Conservation (phyloP, 2,797 vertebrate genomes). For the Benthosema pterotum region DNA sequence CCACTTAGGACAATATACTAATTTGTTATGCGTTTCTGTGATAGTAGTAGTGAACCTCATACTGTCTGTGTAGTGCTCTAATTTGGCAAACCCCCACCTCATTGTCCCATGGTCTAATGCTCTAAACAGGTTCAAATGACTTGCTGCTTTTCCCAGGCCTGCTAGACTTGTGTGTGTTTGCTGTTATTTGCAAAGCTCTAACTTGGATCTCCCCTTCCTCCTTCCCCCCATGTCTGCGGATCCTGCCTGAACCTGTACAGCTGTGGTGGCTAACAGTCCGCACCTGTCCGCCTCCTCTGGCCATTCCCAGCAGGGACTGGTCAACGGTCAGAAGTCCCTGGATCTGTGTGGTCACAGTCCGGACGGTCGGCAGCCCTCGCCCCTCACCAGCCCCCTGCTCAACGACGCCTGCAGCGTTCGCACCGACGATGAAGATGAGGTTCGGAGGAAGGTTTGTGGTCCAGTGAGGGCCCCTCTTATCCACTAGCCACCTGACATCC, state of each 20-base stretch:
- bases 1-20: conserved; percentile 2
- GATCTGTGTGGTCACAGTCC: conserved; percentile 87
- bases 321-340: conserved; percentile 82
- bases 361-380: conserved; percentile 89
- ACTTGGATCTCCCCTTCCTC: conserved; percentile 2
- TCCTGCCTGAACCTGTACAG: conserved; percentile 59
- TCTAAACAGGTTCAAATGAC: too few species aligned
- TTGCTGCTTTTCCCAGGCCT: neutral
- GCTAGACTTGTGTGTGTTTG: conserved; percentile 9
- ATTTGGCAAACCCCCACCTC: too few species aligned
- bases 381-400: conserved; percentile 91
- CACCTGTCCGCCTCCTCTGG: conserved; percentile 87
- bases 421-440: conserved; percentile 92
- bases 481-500: too few species aligned
- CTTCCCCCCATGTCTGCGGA: conserved; percentile 2
- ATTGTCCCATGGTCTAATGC: too few species aligned
- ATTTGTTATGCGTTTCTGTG: neutral
- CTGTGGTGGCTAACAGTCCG: conserved; percentile 86
- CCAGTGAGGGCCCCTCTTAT: neutral
- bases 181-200: neutral
- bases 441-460: conserved; percentile 87
- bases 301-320: conserved; percentile 86
- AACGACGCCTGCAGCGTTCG: conserved; percentile 87
- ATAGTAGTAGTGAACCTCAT: too few species aligned
- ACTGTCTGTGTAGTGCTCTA: too few species aligned